Conservation (phyloP, 2,888 invertebrate species). For the Chironomus tentans region DNA sequence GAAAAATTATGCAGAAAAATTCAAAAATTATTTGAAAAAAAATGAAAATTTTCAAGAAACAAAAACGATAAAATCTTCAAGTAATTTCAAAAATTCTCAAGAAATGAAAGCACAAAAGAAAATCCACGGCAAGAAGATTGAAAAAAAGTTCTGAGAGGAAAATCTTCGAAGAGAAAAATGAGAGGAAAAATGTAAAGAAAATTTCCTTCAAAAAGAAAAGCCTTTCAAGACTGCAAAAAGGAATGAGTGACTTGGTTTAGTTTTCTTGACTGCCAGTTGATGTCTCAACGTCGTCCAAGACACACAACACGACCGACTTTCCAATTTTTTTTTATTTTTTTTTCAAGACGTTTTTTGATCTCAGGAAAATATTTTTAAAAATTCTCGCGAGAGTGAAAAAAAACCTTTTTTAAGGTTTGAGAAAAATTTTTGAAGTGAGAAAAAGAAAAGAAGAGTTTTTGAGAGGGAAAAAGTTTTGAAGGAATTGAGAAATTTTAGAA, state of each 20-base stretch:
- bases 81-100: not conserved
- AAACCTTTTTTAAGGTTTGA: not conserved
- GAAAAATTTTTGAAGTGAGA: not conserved
- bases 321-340: not conserved
- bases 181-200: not conserved
- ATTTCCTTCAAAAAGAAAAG: not conserved
- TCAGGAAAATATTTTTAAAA: not conserved
- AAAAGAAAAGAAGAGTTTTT: not conserved
- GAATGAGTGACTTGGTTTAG: not conserved
- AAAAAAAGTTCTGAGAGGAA: not conserved
- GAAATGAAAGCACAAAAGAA: too few relatives aligned
- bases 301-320: not conserved
- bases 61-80: too few relatives aligned
- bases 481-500: not conserved
- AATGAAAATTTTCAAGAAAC: too few relatives aligned
- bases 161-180: not conserved
- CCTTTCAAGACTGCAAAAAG: not conserved
- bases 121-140: too few relatives aligned
- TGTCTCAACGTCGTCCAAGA: constrained; percentile 6
- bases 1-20: too few relatives aligned
- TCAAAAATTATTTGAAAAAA: too few relatives aligned
- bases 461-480: not conserved
- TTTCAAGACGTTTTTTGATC: not conserved
- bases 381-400: not conserved
- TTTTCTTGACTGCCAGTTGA: constrained; percentile 1